Evolutionary conservation across 2,113 vertebrate genomes (phyloP), one percentile per base, ranked within the genome.

Genomic region (Catharus bicknelli): DNA sequence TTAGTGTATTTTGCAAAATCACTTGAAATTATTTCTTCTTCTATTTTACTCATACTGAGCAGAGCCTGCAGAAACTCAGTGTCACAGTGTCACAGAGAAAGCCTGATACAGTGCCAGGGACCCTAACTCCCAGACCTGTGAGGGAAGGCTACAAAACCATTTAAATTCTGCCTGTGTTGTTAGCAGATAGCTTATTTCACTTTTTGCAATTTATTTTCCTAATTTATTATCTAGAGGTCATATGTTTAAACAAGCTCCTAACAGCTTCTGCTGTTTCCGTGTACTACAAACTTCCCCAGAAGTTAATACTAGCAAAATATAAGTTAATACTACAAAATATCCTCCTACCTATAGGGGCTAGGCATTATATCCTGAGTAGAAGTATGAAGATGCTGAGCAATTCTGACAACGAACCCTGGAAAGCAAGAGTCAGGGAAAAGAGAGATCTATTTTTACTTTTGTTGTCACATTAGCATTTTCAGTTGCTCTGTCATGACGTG

Each of bases 381-480:
- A 77, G 59, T 17, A 43, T 30, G 30, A 91, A 21, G 54, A 83
- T 48, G 68, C 40, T 77, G 55, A 90, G 53, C 55, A 90, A 42
- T 20, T 58, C 59, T 80, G 87, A 83, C 67, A 87, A 77, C 13
- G 2, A 85, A 53, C 51, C 30, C 21, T 74, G 50, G 36, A 80
- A 76, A 74, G 54, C 23, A 79, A 51, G 23, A 47, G 55, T 25
- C 48, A 89, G 57, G 27, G 53, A 16, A 88, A 90, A 91, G 25
- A 86, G 32, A 83, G 62, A 54, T 48, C 16, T 80, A 62, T 90
- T 94, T 92, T 90, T 40, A 50, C n/a, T 85, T 74, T 77, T 81
- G 48, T 70, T 66, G 78, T 66, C 12, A 14, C 40, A 38, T n/a
- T 87, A 91, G 63, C 67, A 59, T 90, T 95, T 72, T 76, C 30